Percentiles rank a stretch among this genome's conserved stretches.
These are phyloP conservation scores for Oreochromis spilurus DNA, from an alignment of 2,113 vertebrate genomes.

Conservation along the genomic window DNA sequence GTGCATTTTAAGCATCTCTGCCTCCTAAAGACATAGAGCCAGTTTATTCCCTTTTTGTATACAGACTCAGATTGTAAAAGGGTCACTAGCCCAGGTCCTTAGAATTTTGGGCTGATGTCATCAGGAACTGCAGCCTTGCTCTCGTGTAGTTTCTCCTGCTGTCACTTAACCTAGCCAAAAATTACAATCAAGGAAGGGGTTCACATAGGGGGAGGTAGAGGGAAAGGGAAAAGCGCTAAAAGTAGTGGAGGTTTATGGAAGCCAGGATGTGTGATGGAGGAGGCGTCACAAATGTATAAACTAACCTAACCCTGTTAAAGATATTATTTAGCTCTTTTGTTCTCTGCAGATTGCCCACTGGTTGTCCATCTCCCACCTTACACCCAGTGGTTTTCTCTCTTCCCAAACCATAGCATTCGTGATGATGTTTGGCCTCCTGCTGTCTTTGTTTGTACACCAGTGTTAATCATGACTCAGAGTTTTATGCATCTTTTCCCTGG, in stretches of 20 bases:
- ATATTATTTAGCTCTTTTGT: neutral
- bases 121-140: neutral
- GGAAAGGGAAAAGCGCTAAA: neutral
- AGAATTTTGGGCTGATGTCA: neutral
- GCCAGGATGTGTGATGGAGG: neutral
- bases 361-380: neutral
- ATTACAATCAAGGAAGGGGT: neutral
- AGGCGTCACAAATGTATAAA: neutral
- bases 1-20: neutral
- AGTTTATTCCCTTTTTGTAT: neutral
- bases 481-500: neutral
- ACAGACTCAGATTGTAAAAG: neutral
- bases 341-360: neutral
- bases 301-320: neutral
- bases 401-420: neutral
- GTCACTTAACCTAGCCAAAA: neutral
- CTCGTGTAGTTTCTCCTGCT: neutral
- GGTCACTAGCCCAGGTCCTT: neutral
- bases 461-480: neutral
- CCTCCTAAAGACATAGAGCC: neutral
- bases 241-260: neutral
- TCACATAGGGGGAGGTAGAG: neutral
- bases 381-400: neutral
- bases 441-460: neutral
- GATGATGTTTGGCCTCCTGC: neutral